Conservation (phyloP, 2,888 invertebrate genomes). For the Oscheius myriophilus region DNA sequence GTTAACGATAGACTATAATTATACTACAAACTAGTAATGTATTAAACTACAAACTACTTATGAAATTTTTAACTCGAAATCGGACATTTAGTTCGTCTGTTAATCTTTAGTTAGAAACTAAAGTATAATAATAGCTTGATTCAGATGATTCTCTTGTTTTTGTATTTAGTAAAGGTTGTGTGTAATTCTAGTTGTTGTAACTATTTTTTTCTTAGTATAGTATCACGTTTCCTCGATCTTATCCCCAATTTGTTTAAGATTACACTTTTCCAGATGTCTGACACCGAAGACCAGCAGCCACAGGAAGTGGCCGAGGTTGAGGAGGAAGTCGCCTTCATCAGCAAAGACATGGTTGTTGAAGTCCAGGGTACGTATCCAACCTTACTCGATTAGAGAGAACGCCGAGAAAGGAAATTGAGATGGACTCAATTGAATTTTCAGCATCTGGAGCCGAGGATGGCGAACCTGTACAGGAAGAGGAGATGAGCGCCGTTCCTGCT, state of each 20-base stretch:
- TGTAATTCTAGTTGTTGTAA: background rate
- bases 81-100: too few species aligned
- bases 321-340: constrained; percentile 49
- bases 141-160: too few species aligned
- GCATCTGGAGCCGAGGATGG: constrained; percentile 40
- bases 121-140: too few species aligned
- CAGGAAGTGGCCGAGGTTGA: constrained; percentile 36
- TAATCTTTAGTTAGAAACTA: too few species aligned
- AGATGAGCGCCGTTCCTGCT: constrained; percentile 28
- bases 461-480: constrained; percentile 36
- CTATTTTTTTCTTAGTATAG: background rate
- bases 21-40: too few species aligned
- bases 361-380: constrained; percentile 33
- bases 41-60: too few species aligned
- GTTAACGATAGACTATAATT: too few species aligned
- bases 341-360: constrained; percentile 44
- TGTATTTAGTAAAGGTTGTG: too few species aligned
- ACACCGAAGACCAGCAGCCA: constrained; percentile 45
- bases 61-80: too few species aligned
- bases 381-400: too few species aligned
- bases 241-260: too few species aligned
- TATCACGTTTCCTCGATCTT: background rate
- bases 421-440: background rate
- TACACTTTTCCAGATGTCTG: constrained; percentile 41
- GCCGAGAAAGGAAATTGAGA: too few species aligned